Evolutionary conservation across 2,113 vertebrate species (phyloP), one percentile per base, ranked within the genome.

Genomic region (Eclectus roratus): DNA sequence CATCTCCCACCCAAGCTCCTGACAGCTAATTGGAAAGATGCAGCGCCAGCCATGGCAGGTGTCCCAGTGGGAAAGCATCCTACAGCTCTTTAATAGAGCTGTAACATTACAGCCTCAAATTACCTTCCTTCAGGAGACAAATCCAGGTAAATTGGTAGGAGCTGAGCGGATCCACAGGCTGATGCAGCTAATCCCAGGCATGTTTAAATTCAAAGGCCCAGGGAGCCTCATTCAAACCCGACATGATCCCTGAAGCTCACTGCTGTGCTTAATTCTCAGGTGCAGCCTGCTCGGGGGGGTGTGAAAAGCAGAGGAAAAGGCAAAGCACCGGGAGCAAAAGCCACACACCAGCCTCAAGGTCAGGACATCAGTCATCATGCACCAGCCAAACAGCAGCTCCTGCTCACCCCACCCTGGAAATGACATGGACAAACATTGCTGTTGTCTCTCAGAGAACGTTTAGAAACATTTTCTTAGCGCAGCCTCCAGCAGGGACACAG

Each of bases 111-210:
- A 91, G 85, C 60, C 81, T 70, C 78, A 74, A 88, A 92, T 80
- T 49, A 61, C 90, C 70, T 93, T 70, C 80, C 90, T 91, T 46
- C 85, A 81, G 90, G 50, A 92, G 82, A 76, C 88, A 90, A 94
- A 91, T 81, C 92, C 56, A 85, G 68, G 85, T 74, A 91, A 90
- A 92, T 80, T 64, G 69, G 88, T 80, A 80, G 81, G 82, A 92
- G 58, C 84, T 2, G 44, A 85, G 78, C 4, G 2, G 89, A 91
- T 96, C 68, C 6, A 6, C 77, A 89, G 80, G 76, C 74, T 83
- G 89, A 94, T 13, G 60, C 68, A 91, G 91, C 89, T 96, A 85
- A 96, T 96, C 81, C 85, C 85, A 61, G 71, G 88, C 74, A 56
- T 43, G 71, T 91, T 93, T 85, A 91, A 90, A 95, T 50, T 81